These are phyloP conservation scores for Otis tarda DNA, from an alignment of 2,113 vertebrate genomes.

Conservation along the genomic window DNA sequence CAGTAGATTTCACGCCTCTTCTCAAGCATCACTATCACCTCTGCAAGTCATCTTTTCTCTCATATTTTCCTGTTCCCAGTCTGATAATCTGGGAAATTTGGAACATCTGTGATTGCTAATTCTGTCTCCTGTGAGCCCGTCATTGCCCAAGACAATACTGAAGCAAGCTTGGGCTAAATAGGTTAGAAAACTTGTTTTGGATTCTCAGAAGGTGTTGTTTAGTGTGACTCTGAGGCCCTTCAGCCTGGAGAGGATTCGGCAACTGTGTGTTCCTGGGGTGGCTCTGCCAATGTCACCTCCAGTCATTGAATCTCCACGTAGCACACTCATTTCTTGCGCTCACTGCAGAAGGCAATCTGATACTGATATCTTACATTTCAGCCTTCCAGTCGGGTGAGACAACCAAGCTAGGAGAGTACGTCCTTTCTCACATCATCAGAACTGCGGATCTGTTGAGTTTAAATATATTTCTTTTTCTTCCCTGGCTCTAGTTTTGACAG, in stretches of 20 bases:
- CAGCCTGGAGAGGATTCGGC: not conserved
- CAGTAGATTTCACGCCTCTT: not conserved
- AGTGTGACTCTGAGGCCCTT: not conserved
- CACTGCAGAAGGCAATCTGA: not conserved
- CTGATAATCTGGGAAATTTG: not conserved
- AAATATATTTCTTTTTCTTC: constrained; percentile 33
- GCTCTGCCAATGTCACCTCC: constrained; percentile 18
- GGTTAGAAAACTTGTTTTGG: not conserved
- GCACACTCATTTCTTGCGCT: not conserved
- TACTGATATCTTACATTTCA: not conserved
- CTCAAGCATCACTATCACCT: not conserved
- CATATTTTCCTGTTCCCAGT: not conserved
- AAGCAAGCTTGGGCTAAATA: not conserved
- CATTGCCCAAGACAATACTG: not conserved
- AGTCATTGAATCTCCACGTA: not conserved
- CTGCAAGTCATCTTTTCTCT: not conserved
- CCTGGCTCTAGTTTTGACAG: constrained; percentile 21
- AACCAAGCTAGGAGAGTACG: not conserved
- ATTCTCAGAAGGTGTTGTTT: not conserved
- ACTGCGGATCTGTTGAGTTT: constrained; percentile 17
- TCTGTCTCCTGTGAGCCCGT: not conserved
- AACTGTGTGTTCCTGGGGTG: not conserved
- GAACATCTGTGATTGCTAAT: rapidly evolving
- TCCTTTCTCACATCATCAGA: not conserved
- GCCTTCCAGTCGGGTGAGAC: not conserved